These are phyloP conservation scores for Sphenopsis melanotis DNA, from an alignment of 2,797 vertebrate genomes.

Conservation along the genomic window DNA sequence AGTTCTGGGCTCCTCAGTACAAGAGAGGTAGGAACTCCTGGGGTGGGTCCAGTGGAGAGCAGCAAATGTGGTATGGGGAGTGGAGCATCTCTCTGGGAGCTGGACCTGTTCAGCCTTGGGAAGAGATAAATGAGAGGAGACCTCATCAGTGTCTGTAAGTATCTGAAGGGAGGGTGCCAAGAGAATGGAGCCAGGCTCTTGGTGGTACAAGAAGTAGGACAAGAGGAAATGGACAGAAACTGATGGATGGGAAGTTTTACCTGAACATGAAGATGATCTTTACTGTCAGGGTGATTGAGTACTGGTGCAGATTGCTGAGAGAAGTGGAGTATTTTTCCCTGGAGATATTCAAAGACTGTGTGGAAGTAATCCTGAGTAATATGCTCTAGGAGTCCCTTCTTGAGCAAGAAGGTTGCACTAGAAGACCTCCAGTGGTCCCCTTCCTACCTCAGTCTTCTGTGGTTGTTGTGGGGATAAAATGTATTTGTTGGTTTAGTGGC, in stretches of 20 bases:
- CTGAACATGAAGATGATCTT: not conserved
- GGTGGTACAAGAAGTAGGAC: not conserved
- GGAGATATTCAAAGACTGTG: not conserved
- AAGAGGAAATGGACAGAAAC: not conserved
- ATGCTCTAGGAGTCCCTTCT: not conserved
- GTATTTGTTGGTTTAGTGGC: not conserved
- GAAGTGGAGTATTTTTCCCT: not conserved
- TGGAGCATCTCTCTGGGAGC: not conserved
- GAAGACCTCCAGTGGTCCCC: not conserved
- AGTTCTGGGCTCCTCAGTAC: not conserved
- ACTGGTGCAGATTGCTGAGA: not conserved
- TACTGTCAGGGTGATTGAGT: not conserved
- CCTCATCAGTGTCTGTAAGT: not conserved
- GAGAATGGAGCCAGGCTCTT: not conserved
- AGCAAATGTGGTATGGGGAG: not conserved
- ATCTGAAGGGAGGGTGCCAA: not conserved
- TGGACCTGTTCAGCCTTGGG: not conserved
- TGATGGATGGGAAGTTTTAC: not conserved
- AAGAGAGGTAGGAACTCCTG: not conserved
- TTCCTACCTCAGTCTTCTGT: not conserved
- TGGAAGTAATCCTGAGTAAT: not conserved
- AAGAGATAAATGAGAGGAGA: not conserved
- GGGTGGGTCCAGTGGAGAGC: not conserved
- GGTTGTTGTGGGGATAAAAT: not conserved
- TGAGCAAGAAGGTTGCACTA: not conserved